Conservation (phyloP, 2,888 invertebrate species). For the Phlogophora meticulosa region DNA sequence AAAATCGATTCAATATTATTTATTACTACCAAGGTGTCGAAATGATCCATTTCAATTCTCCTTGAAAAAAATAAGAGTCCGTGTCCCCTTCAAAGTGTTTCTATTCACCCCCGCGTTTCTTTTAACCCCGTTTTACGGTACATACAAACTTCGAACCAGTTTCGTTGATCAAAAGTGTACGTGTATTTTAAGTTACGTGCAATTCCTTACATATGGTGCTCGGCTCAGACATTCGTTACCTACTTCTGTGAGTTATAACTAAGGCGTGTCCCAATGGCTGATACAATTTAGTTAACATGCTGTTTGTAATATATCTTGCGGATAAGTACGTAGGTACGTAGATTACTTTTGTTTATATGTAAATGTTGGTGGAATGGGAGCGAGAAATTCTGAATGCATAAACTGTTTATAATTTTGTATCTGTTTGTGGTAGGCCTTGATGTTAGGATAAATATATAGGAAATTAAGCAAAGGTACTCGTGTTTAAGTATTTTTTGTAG, state of each 20-base stretch:
- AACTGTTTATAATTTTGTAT: background rate
- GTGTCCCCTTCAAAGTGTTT: no score
- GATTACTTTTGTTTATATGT: constrained; percentile 43
- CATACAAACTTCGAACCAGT: constrained; percentile 13
- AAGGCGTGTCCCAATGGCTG: constrained; percentile 59
- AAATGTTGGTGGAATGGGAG: constrained; percentile 18
- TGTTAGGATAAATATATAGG: background rate
- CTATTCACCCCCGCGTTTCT: no score
- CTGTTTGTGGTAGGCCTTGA: constrained; percentile 13
- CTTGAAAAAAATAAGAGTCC: no score
- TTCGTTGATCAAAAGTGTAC: constrained; percentile 55
- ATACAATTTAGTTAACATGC: constrained; percentile 59
- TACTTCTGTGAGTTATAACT: constrained; percentile 59
- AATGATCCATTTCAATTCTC: no score
- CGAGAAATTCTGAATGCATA: constrained; percentile 1
- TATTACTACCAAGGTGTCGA: no score
- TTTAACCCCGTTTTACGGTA: background rate
- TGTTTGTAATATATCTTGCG: constrained; percentile 40
- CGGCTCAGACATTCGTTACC: constrained; percentile 48
- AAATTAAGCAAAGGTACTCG: background rate
- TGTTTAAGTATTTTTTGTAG: background rate
- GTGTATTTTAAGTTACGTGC: constrained; percentile 25
- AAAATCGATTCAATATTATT: no score
- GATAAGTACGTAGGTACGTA: constrained; percentile 25
- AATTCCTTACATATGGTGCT: constrained; percentile 55